These are phyloP conservation scores for Spilogale gracilis DNA, from an alignment of 2,113 vertebrate genomes.

Conservation along the genomic window DNA sequence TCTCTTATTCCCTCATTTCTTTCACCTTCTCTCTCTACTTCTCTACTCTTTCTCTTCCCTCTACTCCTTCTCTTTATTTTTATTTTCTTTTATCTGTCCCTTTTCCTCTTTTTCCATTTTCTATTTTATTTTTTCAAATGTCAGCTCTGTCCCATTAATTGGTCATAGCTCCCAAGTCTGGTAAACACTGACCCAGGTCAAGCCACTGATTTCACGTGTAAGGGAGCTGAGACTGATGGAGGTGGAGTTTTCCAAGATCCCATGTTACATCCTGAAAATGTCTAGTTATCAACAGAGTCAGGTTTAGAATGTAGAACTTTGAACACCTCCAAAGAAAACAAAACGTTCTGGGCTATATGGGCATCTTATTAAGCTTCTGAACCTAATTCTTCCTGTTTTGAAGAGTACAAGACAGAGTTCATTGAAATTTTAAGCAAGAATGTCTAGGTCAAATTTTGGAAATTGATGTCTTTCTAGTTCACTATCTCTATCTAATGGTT, in stretches of 20 bases:
- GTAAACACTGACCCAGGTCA: not conserved
- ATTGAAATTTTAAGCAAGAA: constrained; percentile 47
- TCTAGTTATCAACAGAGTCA: constrained; percentile 30
- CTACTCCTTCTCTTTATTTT: not conserved
- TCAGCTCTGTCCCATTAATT: not conserved
- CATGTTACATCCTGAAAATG: not conserved
- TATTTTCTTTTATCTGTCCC: not conserved
- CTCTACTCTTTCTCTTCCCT: not conserved
- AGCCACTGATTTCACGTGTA: not conserved
- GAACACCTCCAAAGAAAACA: constrained; percentile 31
- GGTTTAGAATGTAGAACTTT: not conserved
- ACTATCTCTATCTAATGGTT: not conserved
- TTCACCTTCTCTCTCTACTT: not conserved
- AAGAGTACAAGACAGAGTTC: not conserved
- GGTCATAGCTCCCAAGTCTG: not conserved
- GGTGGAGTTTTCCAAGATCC: not conserved
- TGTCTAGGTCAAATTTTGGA: not conserved
- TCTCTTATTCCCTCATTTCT: not conserved
- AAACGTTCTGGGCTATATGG: not conserved
- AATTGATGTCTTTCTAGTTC: not conserved
- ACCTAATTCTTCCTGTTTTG: not conserved
- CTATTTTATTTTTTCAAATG: not conserved
- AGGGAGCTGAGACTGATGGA: not conserved
- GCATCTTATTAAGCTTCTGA: constrained; percentile 29
- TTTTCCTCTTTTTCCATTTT: not conserved